Evolutionary conservation across 1,140 invertebrate genomes (phyloP).

Genomic region (Hylaeus volcanicus): DNA sequence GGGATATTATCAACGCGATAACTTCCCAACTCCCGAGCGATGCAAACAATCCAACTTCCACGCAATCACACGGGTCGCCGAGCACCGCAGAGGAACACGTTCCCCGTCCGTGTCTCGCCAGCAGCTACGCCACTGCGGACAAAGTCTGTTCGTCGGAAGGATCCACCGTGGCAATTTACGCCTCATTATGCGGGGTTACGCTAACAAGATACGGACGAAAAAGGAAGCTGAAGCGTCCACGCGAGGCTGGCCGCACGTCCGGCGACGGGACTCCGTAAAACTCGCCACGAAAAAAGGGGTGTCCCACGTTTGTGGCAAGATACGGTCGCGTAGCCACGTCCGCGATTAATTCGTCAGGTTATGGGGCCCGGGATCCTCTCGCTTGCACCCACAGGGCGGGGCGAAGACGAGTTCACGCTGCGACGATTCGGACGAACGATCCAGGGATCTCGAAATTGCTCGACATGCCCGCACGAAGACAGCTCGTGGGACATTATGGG

Average conservation of each 20-base stretch:
- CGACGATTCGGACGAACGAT: constrained; percentile 45
- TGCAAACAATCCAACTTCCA: too few species aligned
- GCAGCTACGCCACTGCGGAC: constrained; percentile 13
- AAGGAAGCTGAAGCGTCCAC: constrained; percentile 35
- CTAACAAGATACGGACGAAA: constrained; percentile 53
- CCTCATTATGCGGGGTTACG: constrained; percentile 62
- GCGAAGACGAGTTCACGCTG: constrained; percentile 60
- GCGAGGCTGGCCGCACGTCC: constrained; percentile 42
- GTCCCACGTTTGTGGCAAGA: constrained; percentile 25
- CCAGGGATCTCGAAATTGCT: constrained; percentile 40
- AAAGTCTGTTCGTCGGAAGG: constrained; percentile 15
- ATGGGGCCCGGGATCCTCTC: constrained; percentile 31
- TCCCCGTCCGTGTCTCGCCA: neutral
- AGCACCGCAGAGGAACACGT: neutral
- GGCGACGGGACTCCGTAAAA: constrained; percentile 52
- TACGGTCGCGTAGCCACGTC: constrained; percentile 29
- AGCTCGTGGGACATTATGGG: constrained; percentile 52
- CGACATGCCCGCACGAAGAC: constrained; percentile 36
- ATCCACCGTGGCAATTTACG: constrained; percentile 57
- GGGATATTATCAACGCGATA: neutral
- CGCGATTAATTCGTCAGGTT: constrained; percentile 67
- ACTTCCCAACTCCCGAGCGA: neutral
- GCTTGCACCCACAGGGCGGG: neutral
- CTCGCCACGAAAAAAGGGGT: constrained; percentile 15
- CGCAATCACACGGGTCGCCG: too few species aligned